Percentiles rank a stretch among this genome's conserved stretches.
These are phyloP conservation scores for Whitmania pigra DNA, from an alignment of 1,140 invertebrate species.

Conservation along the genomic window DNA sequence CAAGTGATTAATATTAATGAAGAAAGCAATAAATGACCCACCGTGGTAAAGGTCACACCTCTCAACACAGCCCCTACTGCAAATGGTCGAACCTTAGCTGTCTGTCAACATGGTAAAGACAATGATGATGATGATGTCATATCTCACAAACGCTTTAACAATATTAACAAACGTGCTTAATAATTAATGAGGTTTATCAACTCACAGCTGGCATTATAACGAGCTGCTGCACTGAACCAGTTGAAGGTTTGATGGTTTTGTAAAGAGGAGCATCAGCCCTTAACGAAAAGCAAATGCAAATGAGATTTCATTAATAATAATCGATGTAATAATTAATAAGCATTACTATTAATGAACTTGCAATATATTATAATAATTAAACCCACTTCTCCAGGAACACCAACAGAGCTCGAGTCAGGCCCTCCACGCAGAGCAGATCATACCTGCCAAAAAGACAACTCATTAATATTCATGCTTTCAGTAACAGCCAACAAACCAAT, in stretches of 20 bases:
- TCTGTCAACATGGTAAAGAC: slow-evolving; percentile 41
- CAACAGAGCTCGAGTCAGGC: slow-evolving; percentile 65
- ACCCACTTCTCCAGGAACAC: slow-evolving; percentile 68
- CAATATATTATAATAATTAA: too few species aligned
- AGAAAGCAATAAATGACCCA: slow-evolving; percentile 9
- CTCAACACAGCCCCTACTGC: slow-evolving; percentile 81
- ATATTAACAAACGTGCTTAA: not conserved
- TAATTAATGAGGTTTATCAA: slow-evolving; percentile 11
- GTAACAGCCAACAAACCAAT: not conserved
- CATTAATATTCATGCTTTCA: not conserved
- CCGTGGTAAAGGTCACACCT: slow-evolving; percentile 66
- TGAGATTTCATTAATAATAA: too few species aligned
- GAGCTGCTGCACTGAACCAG: slow-evolving; percentile 46
- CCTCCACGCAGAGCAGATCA: slow-evolving; percentile 89
- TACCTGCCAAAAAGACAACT: slow-evolving; percentile 48
- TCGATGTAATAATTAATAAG: too few species aligned
- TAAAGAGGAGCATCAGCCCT: slow-evolving; percentile 35
- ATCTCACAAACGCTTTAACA: not conserved
- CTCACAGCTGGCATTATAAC: slow-evolving; percentile 55
- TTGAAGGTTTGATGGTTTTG: slow-evolving; percentile 17
- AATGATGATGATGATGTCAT: not conserved
- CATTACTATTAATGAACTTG: too few species aligned
- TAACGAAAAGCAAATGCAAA: slow-evolving; percentile 14
- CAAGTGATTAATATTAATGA: not conserved
- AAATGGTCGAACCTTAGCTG: slow-evolving; percentile 63